Evolutionary conservation across 2,797 vertebrate genomes (phyloP).

Genomic region (Microctenopoma lineatum): DNA sequence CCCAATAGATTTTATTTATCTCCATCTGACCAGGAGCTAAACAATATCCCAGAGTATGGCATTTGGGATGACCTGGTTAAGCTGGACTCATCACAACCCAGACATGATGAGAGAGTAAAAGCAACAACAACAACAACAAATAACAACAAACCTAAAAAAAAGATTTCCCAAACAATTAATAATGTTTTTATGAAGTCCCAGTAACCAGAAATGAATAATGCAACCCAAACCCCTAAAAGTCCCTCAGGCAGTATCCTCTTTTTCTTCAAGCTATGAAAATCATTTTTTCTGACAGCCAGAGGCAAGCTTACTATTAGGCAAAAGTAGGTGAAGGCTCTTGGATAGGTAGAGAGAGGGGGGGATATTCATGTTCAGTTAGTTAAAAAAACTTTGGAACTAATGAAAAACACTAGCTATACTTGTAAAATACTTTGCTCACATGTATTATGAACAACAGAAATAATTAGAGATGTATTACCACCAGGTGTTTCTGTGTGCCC

Average conservation of each 20-base stretch:
- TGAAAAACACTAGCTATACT: neutral
- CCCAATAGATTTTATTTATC: neutral
- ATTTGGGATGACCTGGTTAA: neutral
- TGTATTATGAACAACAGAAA: neutral
- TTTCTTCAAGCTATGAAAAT: slow-evolving; percentile 1
- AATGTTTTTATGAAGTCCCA: neutral
- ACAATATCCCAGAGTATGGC: neutral
- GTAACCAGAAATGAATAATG: neutral
- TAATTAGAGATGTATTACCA: neutral
- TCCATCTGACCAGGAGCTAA: neutral
- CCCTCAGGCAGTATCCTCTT: neutral
- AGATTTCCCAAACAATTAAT: neutral
- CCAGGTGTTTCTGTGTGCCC: neutral
- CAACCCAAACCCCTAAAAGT: slow-evolving; percentile 2
- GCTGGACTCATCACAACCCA: neutral
- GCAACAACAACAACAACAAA: too few relatives aligned
- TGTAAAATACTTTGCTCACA: slow-evolving; percentile 9
- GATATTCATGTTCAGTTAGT: slow-evolving; percentile 5
- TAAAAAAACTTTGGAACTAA: slow-evolving; percentile 4
- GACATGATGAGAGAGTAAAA: too few relatives aligned
- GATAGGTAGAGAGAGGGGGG: neutral
- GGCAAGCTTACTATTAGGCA: neutral
- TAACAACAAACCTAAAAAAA: neutral
- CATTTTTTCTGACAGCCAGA: slow-evolving; percentile 5
- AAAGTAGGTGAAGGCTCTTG: neutral